phyloP scores from a whole-genome alignment of 2,797 vertebrate species.

The Oreochromis mossambicus region DNA sequence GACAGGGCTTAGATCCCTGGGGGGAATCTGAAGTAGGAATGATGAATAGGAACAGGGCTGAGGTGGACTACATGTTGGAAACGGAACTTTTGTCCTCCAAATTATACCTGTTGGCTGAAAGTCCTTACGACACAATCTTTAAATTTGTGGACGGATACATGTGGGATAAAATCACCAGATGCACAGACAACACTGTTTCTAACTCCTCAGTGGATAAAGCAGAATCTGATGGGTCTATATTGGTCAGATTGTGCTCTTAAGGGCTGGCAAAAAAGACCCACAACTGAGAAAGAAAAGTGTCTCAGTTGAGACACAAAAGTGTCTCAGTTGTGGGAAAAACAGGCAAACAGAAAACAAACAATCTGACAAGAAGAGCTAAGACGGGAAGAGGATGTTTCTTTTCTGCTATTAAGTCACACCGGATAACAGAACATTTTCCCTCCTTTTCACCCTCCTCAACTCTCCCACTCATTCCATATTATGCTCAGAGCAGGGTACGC shows the following conservation, averaged over 20 bases:
- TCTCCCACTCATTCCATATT: constrained; percentile 33
- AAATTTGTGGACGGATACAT: not conserved
- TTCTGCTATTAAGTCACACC: constrained; percentile 57
- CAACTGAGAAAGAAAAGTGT: not conserved
- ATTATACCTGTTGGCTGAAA: not conserved
- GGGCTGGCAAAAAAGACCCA: not conserved
- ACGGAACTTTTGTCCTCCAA: not conserved
- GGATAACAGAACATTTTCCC: constrained; percentile 54
- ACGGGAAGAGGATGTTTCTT: constrained; percentile 54
- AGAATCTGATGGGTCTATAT: not conserved
- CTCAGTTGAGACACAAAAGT: not conserved
- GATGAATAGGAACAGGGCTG: not conserved
- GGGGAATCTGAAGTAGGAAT: too few relatives aligned
- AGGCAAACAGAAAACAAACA: not conserved
- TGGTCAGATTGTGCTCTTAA: not conserved
- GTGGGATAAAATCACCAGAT: not conserved
- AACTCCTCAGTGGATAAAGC: not conserved
- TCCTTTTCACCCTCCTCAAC: constrained; percentile 9
- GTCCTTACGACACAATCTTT: not conserved
- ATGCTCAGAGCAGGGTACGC: constrained; percentile 48
- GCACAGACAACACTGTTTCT: not conserved
- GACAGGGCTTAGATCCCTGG: not conserved
- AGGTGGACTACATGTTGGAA: not conserved
- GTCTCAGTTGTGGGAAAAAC: not conserved
- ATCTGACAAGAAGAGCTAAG: constrained; percentile 34